Base-by-base conservation (phyloP, 2,113 vertebrate genomes). In the Lepus europaeus region DNA sequence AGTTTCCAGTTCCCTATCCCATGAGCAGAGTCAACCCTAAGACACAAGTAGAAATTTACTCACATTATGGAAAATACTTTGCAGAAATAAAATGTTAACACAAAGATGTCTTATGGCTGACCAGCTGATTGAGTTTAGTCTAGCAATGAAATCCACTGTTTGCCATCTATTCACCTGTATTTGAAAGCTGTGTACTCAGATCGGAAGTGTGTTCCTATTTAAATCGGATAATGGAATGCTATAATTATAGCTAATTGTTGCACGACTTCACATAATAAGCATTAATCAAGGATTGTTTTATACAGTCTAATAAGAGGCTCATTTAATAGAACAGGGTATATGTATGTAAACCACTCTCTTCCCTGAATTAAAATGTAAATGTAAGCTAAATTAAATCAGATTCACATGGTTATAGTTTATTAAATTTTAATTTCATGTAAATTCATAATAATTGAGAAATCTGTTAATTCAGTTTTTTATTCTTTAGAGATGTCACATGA, bases 231-330 rank as follows among this genome's bases (percentile, higher is more conserved):
- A 83, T 27, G 39, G 13, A 90, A 89, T 79, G 11, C 9, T 49
- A 53, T 49, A 66, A 68, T 61, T 70, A 86, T 6, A 85, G 59
- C 19, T 49, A 73, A 59, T 81, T 87, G 91, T 91, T 94, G 5
- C n/a, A 89, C 6, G 80, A 4, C 6, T 80, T 12, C 25, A 87
- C 11, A 89, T 73, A 61, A 20, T 64, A 86, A 64, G 16, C 2
- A 80, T 92, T 89, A 95, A 91, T 79, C 88, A 74, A 93, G 51
- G 25, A 91, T 69, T 89, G 9, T 88, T 94, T 89, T 93, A 87
- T 6, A 84, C 51, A 69, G 20, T 11, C 49, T 87, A 90, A 72
- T 80, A 68, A 94, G 85, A 85, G 45, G 80, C 2, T 88, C 3
- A 31, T 70, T 74, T 70, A 92, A 66, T 84, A 73, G 7, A 91